A percentile compares a stretch with the other conserved stretches of the same genome.
Evolutionary conservation across 1,140 invertebrate species (phyloP).

Genomic region (Lutraria rhynchaena): DNA sequence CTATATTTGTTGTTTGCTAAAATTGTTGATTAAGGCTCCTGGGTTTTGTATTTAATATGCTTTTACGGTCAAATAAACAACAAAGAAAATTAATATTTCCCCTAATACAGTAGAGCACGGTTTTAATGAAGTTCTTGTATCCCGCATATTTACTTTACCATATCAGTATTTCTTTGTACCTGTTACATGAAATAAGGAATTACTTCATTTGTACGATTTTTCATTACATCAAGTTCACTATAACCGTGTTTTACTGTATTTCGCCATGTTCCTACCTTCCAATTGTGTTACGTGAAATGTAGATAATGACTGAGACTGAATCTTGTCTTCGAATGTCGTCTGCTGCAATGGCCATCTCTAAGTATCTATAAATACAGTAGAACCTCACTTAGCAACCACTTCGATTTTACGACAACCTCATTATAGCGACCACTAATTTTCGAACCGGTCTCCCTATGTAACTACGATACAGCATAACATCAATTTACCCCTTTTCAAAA

Average conservation of each 20-base stretch:
- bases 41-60: neutral
- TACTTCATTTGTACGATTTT: too few species aligned
- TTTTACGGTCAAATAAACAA: neutral
- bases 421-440: too few species aligned
- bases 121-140: too few species aligned
- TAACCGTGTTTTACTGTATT: too few species aligned
- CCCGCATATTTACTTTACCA: too few species aligned
- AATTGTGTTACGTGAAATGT: conserved; percentile 87
- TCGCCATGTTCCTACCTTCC: conserved; percentile 82
- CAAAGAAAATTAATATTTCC: neutral
- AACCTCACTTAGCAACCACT: neutral
- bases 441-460: neutral
- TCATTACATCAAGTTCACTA: too few species aligned
- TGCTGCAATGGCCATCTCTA: conserved; percentile 73
- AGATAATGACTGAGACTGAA: conserved; percentile 84
- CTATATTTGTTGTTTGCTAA: neutral
- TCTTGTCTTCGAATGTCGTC: conserved; percentile 88
- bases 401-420: too few species aligned
- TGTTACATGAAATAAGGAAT: too few species aligned
- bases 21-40: neutral
- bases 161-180: too few species aligned
- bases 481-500: too few species aligned
- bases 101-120: neutral
- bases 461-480: neutral
- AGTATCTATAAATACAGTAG: conserved; percentile 42